Conservation (phyloP, 1,140 invertebrate genomes). For the Camponotus vicinus region DNA sequence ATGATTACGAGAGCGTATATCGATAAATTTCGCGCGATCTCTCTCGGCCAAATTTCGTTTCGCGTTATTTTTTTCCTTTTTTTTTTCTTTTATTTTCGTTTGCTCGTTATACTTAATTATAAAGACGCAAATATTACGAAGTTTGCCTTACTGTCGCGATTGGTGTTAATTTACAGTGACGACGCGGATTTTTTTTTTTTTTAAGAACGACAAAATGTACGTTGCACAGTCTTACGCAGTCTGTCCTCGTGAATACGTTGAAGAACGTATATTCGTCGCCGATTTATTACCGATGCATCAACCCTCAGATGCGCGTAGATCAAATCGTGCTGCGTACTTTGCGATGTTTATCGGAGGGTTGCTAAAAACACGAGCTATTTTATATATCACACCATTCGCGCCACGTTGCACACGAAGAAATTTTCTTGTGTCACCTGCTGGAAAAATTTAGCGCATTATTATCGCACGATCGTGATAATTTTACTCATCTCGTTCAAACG, state of each 20-base stretch:
- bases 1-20: slow-evolving; percentile 31
- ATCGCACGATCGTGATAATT: background rate
- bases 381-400: slow-evolving; percentile 36
- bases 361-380: background rate
- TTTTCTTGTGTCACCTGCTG: background rate
- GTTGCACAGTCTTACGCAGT: slow-evolving; percentile 46
- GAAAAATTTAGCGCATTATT: background rate
- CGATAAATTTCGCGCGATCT: slow-evolving; percentile 14
- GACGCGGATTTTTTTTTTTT: background rate
- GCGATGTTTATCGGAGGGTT: slow-evolving; percentile 4
- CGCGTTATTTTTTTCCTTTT: slow-evolving; percentile 1
- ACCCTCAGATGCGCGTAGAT: background rate
- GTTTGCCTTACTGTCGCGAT: slow-evolving; percentile 49
- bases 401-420: background rate
- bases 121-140: slow-evolving; percentile 42
- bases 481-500: background rate
- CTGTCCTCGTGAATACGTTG: slow-evolving; percentile 10
- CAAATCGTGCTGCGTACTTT: background rate
- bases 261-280: slow-evolving; percentile 21
- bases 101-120: slow-evolving; percentile 15
- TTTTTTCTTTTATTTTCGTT: slow-evolving; percentile 1
- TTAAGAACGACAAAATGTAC: slow-evolving; percentile 28
- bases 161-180: slow-evolving; percentile 64
- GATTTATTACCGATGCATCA: background rate
- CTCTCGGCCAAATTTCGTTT: slow-evolving; percentile 25